Evolutionary conservation across 2,113 vertebrate genomes (phyloP).

Genomic region (Phaetusa simplex): DNA sequence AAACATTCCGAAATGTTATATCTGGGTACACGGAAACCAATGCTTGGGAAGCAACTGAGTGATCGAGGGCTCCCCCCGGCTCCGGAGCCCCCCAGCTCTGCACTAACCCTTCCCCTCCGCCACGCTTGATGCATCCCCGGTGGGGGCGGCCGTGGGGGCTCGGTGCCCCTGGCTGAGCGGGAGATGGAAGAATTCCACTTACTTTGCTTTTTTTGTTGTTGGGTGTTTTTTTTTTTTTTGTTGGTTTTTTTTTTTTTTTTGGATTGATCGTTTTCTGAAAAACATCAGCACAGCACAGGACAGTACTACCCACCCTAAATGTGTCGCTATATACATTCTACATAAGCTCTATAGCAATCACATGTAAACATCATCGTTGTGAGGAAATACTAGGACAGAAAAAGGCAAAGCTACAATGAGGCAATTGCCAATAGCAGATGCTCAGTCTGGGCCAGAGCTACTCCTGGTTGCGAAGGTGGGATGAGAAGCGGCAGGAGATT

Average conservation of each 20-base stretch:
- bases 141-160: not conserved
- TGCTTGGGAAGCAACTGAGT: not conserved
- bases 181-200: conserved; percentile 84
- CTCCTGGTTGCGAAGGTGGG: conserved; percentile 9
- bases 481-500: not conserved
- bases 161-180: conserved; percentile 7
- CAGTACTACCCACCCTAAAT: conserved; percentile 71
- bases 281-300: conserved; percentile 79
- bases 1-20: not conserved
- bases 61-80: not conserved
- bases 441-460: conserved; percentile 62
- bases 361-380: conserved; percentile 81
- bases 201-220: not conserved
- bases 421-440: conserved; percentile 77
- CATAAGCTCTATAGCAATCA: conserved; percentile 80
- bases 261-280: conserved; percentile 68
- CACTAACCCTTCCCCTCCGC: conserved; percentile 60
- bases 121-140: conserved; percentile 80
- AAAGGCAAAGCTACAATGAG: conserved; percentile 81
- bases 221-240: not conserved
- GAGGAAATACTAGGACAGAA: conserved; percentile 82
- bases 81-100: not conserved
- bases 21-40: not conserved
- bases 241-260: not conserved
- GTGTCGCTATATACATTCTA: conserved; percentile 75